Conservation (phyloP, 2,888 invertebrate species). For the Tiliacea aurago region DNA sequence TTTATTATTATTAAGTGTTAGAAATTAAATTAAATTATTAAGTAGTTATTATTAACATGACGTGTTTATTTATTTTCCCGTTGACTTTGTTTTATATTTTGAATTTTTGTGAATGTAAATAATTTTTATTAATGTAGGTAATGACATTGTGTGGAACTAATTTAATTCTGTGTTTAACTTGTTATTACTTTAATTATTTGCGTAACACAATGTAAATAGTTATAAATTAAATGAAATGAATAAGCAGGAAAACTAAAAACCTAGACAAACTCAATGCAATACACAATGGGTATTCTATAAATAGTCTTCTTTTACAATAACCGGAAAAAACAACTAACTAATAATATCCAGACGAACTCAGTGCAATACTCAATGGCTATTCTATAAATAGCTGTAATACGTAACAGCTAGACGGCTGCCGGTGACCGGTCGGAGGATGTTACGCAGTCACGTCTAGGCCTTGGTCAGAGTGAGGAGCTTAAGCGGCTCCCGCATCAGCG, state of each 20-base stretch:
- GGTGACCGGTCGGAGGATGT: conserved; percentile 64
- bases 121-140: too few species aligned
- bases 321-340: conserved; percentile 30
- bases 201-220: too few species aligned
- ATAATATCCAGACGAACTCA: conserved; percentile 21
- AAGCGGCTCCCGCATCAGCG: conserved; percentile 9
- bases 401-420: conserved; percentile 54
- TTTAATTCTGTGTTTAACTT: too few species aligned
- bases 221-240: too few species aligned
- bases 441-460: conserved; percentile 38
- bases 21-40: too few species aligned
- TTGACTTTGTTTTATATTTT: too few species aligned
- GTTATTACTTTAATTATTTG: too few species aligned
- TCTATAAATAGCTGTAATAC: conserved; percentile 61
- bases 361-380: conserved; percentile 16
- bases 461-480: conserved; percentile 1
- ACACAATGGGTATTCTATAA: not conserved
- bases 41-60: too few species aligned
- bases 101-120: too few species aligned
- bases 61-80: too few species aligned
- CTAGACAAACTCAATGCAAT: not conserved
- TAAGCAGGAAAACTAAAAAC: not conserved
- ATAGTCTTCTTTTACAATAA: conserved; percentile 12
- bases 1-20: too few species aligned
- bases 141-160: too few species aligned